Base-by-base conservation (phyloP, 35 echinoderm and acorn worm species). In the Eucidaris tribuloides region DNA sequence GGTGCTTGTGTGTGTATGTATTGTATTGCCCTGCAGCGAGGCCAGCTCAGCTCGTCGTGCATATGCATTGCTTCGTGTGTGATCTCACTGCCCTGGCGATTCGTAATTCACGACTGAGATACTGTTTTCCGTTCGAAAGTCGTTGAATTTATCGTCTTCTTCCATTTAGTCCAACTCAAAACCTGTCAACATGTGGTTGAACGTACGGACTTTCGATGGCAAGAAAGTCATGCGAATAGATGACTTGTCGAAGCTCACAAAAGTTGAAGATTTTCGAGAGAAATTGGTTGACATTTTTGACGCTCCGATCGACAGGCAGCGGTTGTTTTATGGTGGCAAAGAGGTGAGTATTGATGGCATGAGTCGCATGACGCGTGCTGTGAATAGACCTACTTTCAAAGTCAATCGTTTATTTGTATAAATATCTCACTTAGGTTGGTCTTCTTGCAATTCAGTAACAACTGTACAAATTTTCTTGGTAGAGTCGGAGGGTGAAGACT, bases 161-260 rank as follows among this genome's bases (percentile, higher is more conserved):
- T 52, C 9, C 48, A 52, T 11, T n/a, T 52, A 11, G 48, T n/a
- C n/a, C 9, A 52, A n/a, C n/a, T 9, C n/a, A 52, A 52, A 52
- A 52, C 48, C 59, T 7, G n/a, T 25, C 78, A 40, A 33, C 18
- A 94, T 94, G 92, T 94, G 92, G 92, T 86, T 94, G 41, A 86
- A 94, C 61, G 87, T 94, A 3, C 66, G 92, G 31, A 81, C 79
- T 49, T 89, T 94, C 58, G 92, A 94, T 45, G 92, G 92, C 18
- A 84, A 94, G 63, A 89, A 84, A 44, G 89, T 87, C 35, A 85
- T 85, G 5, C 92, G 80, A 38, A 50, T 94, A 14, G 92, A 94
- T 79, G 87, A 65, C 6, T 83, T 94, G 72, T 94, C 92, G 49
- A 94, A 94, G 29, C 78, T 94, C 14, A 94, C 92, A 22, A 89